Percentiles rank a stretch among this genome's conserved stretches.
Evolutionary conservation across 2,797 vertebrate genomes (phyloP).

Genomic region (Falco cherrug): DNA sequence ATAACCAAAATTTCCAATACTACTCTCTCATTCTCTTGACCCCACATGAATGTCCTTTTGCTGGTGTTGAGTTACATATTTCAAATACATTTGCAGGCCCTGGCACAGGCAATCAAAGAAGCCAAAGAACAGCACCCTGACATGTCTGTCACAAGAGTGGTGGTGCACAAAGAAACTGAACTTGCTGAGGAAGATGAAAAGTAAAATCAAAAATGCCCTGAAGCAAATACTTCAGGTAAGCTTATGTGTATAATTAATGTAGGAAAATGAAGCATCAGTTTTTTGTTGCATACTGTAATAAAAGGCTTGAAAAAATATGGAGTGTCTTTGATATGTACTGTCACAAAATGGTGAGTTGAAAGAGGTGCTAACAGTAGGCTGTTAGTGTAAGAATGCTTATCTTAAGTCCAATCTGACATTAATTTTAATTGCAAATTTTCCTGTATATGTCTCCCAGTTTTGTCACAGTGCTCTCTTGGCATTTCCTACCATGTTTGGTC

Average conservation of each 20-base stretch:
- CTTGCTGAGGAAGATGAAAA: conserved; percentile 91
- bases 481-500: neutral
- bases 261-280: neutral
- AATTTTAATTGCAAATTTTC: neutral
- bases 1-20: neutral
- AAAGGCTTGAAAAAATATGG: neutral
- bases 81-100: conserved; percentile 81
- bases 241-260: neutral
- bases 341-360: neutral
- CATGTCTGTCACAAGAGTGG: conserved; percentile 98
- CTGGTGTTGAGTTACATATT: conserved; percentile 54
- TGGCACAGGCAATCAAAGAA: conserved; percentile 99
- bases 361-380: neutral
- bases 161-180: conserved; percentile 99
- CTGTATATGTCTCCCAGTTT: neutral
- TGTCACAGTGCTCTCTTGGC: neutral
- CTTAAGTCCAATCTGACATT: neutral
- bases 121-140: conserved; percentile 99
- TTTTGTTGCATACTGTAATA: neutral
- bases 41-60: neutral
- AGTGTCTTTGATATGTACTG: neutral
- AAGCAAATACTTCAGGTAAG: conserved; percentile 20
- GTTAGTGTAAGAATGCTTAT: neutral
- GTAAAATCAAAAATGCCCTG: conserved; percentile 63
- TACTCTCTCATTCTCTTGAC: neutral